A percentile compares a stretch with the other conserved stretches of the same genome.
phyloP scores from a whole-genome alignment of 2,888 invertebrate genomes.

The Isotomurus palustris region DNA sequence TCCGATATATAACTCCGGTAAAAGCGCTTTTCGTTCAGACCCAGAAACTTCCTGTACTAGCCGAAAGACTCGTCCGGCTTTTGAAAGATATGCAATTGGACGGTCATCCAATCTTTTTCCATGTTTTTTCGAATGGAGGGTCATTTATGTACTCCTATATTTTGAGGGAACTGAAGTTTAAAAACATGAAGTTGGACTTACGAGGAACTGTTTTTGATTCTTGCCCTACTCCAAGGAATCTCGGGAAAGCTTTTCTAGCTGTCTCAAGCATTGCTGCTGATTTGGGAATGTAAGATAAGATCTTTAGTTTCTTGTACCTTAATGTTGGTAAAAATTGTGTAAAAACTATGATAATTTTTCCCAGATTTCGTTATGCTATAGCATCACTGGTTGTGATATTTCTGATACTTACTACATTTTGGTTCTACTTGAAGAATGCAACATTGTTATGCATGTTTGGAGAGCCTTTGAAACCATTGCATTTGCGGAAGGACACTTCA shows the following conservation, averaged over 20 bases:
- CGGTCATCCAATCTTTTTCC: constrained; percentile 67
- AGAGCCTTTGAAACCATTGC: constrained; percentile 58
- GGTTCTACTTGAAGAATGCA: constrained; percentile 35
- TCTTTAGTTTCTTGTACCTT: too few species aligned
- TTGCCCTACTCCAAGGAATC: constrained; percentile 61
- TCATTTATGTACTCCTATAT: constrained; percentile 66
- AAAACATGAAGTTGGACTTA: constrained; percentile 50
- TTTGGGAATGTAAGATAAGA: constrained; percentile 44
- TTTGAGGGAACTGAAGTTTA: constrained; percentile 27
- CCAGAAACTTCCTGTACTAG: constrained; percentile 27
- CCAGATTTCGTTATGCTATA: constrained; percentile 30
- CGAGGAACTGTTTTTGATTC: constrained; percentile 68
- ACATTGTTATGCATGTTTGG: constrained; percentile 30
- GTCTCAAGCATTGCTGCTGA: constrained; percentile 59
- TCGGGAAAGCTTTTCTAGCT: constrained; percentile 59
- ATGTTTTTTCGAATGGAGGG: constrained; percentile 73
- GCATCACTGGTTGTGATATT: constrained; percentile 33
- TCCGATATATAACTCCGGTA: constrained; percentile 66
- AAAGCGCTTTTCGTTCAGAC: constrained; percentile 57
- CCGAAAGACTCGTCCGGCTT: constrained; percentile 25
- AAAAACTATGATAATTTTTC: too few species aligned
- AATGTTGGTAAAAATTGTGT: too few species aligned
- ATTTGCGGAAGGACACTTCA: constrained; percentile 47
- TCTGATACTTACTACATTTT: constrained; percentile 34
- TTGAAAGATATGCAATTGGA: constrained; percentile 61